A percentile compares a stretch with the other conserved stretches of the same genome.
These are phyloP conservation scores for Saccopteryx bilineata DNA, from an alignment of 2,113 vertebrate species.

Conservation along the genomic window DNA sequence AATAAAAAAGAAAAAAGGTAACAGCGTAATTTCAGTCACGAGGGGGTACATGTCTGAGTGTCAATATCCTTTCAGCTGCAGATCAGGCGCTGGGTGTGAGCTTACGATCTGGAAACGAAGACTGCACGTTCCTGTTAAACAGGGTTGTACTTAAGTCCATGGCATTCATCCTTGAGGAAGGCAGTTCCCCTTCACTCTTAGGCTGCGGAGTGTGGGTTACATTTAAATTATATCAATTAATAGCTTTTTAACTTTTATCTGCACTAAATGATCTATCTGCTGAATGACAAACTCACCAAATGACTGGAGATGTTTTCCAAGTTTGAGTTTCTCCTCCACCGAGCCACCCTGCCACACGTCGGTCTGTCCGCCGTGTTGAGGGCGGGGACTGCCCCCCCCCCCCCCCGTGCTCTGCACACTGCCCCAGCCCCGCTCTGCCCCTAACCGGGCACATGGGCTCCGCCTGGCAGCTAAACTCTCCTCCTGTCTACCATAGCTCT, in stretches of 20 bases:
- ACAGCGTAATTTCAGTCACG: constrained; percentile 37
- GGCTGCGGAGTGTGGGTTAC: background rate
- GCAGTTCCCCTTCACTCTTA: background rate
- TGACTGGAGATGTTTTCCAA: background rate
- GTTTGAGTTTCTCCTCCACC: background rate
- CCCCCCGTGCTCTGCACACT: background rate
- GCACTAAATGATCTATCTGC: background rate
- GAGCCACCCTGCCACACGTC: background rate
- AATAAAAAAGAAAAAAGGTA: background rate
- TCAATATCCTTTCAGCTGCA: background rate
- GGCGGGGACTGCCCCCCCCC: fast-evolving
- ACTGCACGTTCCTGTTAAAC: background rate
- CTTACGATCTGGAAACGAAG: constrained; percentile 45
- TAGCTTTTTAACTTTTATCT: background rate
- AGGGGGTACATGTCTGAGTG: background rate
- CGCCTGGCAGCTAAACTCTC: background rate
- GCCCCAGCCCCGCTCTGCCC: background rate
- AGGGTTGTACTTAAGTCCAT: constrained; percentile 3
- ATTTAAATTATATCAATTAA: background rate
- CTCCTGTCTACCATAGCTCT: background rate
- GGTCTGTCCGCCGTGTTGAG: too few relatives aligned
- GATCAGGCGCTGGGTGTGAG: background rate
- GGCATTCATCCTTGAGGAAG: background rate
- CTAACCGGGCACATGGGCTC: background rate
- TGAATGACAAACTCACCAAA: background rate